Percentiles rank a stretch among this genome's conserved stretches.
Evolutionary conservation across 2,888 invertebrate genomes (phyloP).

Genomic region (Cabera pusaria): DNA sequence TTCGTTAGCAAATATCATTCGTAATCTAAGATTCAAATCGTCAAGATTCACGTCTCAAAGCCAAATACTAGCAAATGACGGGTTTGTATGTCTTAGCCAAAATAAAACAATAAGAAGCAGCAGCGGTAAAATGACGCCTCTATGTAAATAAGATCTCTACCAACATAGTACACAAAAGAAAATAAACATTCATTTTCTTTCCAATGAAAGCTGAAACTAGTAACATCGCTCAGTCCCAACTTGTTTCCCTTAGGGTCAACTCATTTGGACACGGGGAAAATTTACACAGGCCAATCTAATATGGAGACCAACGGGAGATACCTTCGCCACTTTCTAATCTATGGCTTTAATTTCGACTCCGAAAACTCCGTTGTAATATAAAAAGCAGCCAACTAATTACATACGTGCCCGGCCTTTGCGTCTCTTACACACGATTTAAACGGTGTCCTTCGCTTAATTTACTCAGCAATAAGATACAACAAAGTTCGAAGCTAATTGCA

Average conservation of each 20-base stretch:
- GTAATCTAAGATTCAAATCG: too few relatives aligned
- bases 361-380: constrained; percentile 31
- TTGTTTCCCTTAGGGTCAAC: constrained; percentile 57
- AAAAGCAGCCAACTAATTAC: constrained; percentile 23
- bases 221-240: constrained; percentile 33
- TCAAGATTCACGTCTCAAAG: too few relatives aligned
- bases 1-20: too few relatives aligned
- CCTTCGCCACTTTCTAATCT: constrained; percentile 55
- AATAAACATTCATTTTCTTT: constrained; percentile 45
- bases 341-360: constrained; percentile 56
- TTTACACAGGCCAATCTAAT: constrained; percentile 74
- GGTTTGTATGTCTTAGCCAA: constrained; percentile 2
- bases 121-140: constrained; percentile 15
- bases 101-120: constrained; percentile 8
- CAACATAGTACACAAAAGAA: constrained; percentile 28
- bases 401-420: constrained; percentile 15
- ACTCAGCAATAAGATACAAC: constrained; percentile 5
- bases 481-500: constrained; percentile 6
- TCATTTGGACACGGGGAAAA: constrained; percentile 69
- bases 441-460: constrained; percentile 17
- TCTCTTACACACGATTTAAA: constrained; percentile 18
- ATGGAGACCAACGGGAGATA: constrained; percentile 49
- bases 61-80: neutral
- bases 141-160: constrained; percentile 20
- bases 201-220: constrained; percentile 59